Conservation (phyloP, 2,888 invertebrate species). For the Noctua comes region DNA sequence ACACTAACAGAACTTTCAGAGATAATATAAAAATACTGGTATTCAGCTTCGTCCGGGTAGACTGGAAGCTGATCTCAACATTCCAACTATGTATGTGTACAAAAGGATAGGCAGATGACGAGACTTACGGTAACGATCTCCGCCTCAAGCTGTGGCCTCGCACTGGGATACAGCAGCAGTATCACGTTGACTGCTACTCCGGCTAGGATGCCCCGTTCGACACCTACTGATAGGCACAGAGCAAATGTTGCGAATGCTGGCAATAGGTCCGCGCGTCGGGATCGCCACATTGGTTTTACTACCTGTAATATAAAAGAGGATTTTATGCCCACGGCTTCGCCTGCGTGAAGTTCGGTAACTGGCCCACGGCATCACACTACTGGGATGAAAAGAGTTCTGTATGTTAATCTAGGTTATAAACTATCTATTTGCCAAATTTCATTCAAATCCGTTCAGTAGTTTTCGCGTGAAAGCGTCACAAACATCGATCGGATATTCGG, state of each 20-base stretch:
- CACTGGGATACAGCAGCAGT: conserved; percentile 95
- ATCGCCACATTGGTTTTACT: conserved; percentile 96
- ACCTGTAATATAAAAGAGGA: conserved; percentile 83
- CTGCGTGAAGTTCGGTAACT: too few relatives aligned
- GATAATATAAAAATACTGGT: background rate
- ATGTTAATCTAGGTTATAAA: too few relatives aligned
- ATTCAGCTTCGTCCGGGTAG: background rate
- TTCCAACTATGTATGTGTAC: too few relatives aligned
- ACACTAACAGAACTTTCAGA: background rate
- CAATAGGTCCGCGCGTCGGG: conserved; percentile 94
- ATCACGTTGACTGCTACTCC: conserved; percentile 95
- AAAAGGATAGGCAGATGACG: background rate
- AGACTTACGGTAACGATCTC: conserved; percentile 92
- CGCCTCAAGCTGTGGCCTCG: conserved; percentile 93
- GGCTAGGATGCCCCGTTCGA: conserved; percentile 96
- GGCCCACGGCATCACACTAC: too few relatives aligned
- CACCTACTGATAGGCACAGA: conserved; percentile 94
- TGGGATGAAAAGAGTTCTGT: too few relatives aligned
- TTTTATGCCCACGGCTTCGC: too few relatives aligned
- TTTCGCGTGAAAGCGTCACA: too few relatives aligned
- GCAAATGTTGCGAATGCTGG: conserved; percentile 96
- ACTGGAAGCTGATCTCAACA: background rate
- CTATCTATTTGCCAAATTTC: too few relatives aligned
- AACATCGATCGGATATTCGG: too few relatives aligned
- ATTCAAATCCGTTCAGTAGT: too few relatives aligned